Percentiles rank a stretch among this genome's conserved stretches.
phyloP scores from a whole-genome alignment of 2,888 invertebrate genomes.

The Cosmia pyralina region DNA sequence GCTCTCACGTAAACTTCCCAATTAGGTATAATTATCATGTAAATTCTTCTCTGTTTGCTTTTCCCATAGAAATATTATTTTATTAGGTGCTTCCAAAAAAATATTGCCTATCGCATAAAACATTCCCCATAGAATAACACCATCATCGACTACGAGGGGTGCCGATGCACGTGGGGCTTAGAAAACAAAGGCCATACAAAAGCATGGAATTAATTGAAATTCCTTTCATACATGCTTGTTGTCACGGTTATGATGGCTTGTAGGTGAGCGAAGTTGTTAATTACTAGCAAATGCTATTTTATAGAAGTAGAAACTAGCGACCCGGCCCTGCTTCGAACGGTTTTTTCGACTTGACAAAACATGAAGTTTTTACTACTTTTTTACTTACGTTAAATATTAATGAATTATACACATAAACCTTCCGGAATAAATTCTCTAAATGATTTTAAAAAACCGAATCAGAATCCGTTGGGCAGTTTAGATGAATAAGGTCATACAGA shows the following conservation, averaged over 20 bases:
- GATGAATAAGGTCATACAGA: no score
- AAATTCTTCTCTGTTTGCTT: constrained; percentile 46
- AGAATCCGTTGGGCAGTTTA: no score
- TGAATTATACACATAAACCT: no score
- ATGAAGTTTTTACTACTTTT: no score
- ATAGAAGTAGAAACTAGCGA: no score
- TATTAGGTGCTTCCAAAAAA: constrained; percentile 53
- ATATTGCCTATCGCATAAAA: constrained; percentile 57
- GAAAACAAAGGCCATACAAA: constrained; percentile 47
- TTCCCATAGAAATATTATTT: constrained; percentile 63
- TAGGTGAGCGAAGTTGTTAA: not conserved
- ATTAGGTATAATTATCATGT: constrained; percentile 8
- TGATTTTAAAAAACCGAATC: no score
- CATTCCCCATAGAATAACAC: constrained; percentile 39
- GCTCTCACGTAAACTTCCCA: not conserved
- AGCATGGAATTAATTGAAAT: constrained; percentile 48
- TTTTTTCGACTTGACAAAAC: no score
- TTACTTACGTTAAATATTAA: no score
- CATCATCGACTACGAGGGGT: constrained; percentile 45
- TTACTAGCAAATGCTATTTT: not conserved
- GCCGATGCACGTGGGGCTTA: constrained; percentile 46
- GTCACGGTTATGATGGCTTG: constrained; percentile 34
- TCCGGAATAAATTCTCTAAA: no score
- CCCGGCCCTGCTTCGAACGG: no score
- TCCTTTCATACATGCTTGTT: constrained; percentile 40